phyloP scores from a whole-genome alignment of 2,113 vertebrate species.

The Axis porcinus region DNA sequence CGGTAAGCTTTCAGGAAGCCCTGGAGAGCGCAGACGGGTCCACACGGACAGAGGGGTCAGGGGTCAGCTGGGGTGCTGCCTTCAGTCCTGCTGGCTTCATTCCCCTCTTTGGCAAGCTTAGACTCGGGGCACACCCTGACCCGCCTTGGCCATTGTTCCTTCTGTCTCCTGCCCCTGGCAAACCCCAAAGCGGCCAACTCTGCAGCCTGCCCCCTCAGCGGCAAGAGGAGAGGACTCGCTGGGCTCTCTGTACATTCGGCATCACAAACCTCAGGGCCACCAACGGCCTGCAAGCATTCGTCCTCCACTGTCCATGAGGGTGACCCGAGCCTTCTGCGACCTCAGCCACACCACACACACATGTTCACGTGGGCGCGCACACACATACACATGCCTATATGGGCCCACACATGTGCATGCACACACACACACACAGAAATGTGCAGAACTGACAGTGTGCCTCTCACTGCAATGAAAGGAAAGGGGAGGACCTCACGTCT shows the following conservation, averaged over 20 bases:
- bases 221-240: neutral
- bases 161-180: too few species aligned
- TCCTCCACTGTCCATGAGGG: accelerated
- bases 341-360: neutral
- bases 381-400: neutral
- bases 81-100: neutral
- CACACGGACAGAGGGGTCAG: neutral
- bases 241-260: accelerated
- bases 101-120: neutral
- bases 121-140: neutral
- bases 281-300: accelerated
- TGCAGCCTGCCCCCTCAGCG: accelerated
- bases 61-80: neutral
- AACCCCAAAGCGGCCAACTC: neutral
- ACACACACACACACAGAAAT: neutral
- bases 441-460: neutral
- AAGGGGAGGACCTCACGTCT: neutral
- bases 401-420: accelerated
- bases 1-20: neutral
- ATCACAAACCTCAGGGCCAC: accelerated
- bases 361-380: too few species aligned
- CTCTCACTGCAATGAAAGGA: neutral
- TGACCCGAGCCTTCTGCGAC: neutral
- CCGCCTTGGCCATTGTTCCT: neutral
- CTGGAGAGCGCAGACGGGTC: neutral